Evolutionary conservation across 2,888 invertebrate genomes (phyloP).

Genomic region (Timema cristinae): DNA sequence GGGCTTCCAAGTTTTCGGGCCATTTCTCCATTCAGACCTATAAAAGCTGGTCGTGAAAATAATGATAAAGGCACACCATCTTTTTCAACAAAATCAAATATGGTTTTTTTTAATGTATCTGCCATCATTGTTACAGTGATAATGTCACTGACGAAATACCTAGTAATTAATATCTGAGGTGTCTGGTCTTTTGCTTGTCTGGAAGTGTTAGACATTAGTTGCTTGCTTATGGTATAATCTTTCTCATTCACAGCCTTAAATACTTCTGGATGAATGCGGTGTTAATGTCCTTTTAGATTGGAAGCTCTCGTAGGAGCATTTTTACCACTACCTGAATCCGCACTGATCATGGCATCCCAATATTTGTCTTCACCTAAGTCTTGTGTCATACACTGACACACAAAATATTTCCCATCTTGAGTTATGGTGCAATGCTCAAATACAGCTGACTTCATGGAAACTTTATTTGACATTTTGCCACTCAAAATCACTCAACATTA

Average conservation of each 20-base stretch:
- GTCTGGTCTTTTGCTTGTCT: constrained; percentile 1
- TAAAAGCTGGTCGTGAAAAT: neutral
- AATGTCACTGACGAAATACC: neutral
- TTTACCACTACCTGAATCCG: neutral
- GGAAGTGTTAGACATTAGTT: neutral
- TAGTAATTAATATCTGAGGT: neutral
- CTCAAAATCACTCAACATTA: too few species aligned
- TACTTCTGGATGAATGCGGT: constrained; percentile 1
- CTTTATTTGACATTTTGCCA: too few species aligned
- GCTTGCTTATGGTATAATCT: neutral
- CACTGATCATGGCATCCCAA: constrained; percentile 8
- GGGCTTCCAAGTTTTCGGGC: neutral
- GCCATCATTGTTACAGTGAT: neutral
- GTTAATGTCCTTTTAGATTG: constrained; percentile 3
- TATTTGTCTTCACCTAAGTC: neutral
- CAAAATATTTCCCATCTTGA: neutral
- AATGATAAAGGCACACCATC: neutral
- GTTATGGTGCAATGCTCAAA: neutral
- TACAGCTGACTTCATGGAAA: neutral
- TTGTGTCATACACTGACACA: constrained; percentile 3
- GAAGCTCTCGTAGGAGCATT: constrained; percentile 5
- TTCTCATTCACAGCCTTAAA: constrained; percentile 4
- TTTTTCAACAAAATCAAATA: neutral
- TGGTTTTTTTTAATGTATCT: neutral
- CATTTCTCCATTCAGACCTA: constrained; percentile 8